phyloP scores from a whole-genome alignment of 2,113 vertebrate species.

The Eira barbara region DNA sequence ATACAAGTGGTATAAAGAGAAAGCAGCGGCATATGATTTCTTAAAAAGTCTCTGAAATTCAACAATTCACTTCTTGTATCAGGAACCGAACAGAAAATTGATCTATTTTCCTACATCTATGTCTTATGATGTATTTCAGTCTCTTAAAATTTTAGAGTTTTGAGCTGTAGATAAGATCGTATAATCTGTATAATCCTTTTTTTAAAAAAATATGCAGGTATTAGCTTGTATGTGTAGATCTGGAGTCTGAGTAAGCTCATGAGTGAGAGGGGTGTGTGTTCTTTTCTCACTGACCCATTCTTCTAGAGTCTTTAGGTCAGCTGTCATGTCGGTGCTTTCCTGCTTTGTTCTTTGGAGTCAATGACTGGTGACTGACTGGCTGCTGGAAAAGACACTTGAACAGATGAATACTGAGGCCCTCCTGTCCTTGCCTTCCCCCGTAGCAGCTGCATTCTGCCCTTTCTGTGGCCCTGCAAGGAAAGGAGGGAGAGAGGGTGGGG shows the following conservation, averaged over 20 bases:
- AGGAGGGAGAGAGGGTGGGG: neutral
- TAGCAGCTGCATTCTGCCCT: constrained; percentile 45
- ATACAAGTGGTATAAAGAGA: neutral
- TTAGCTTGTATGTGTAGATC: neutral
- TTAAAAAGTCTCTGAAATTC: neutral
- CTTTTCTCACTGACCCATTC: neutral
- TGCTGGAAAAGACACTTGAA: constrained; percentile 4
- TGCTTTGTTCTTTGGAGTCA: constrained; percentile 23
- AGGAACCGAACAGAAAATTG: neutral
- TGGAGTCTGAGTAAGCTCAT: neutral
- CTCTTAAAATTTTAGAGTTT: neutral
- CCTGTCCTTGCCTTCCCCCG: neutral
- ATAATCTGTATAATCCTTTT: neutral
- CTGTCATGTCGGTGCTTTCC: neutral
- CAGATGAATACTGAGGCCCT: neutral
- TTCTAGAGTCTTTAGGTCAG: neutral
- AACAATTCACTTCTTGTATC: neutral
- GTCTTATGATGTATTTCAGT: neutral
- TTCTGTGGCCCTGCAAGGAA: neutral
- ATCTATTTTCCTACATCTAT: neutral
- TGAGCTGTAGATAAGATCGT: neutral
- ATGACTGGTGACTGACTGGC: neutral
- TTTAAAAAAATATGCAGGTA: neutral
- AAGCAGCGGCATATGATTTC: neutral
- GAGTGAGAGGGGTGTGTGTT: neutral